Base-by-base conservation (phyloP, 2,113 vertebrate species). In the Thalassoma bifasciatum region DNA sequence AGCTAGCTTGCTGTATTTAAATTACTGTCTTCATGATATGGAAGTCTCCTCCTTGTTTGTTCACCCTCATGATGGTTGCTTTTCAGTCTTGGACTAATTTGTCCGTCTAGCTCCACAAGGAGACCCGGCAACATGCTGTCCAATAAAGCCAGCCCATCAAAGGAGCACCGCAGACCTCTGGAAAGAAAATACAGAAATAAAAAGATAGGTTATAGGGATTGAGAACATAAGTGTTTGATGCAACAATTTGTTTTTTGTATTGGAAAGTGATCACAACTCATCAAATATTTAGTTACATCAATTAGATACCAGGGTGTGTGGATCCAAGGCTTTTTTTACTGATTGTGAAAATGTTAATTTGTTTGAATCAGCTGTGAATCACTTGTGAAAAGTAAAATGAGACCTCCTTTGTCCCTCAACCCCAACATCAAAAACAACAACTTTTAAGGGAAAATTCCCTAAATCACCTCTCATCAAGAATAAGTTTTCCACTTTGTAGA, bases 161-260 rank as follows among this genome's bases (percentile, higher is more conserved):
- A 93, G 5, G 95, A 94, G 86, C 97, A 98, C 12, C 95, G 93
- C 52, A 99, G 90, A 16, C 97, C 95, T 4, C 97, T 98, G 47
- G 36, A 59, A 21, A 4, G 23, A 63, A 83, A 62, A 54, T 6
- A 52, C 57, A 13, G 13, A 47, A n/a, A n/a, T 19, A n/a, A 52
- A 0, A 38, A 23, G 38, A 14, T 2, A 8, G 4, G 2, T 8
- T 23, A 14, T 12, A 0, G n/a, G 17, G 57, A 5, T n/a, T 13
- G 63, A 1, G 21, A 2, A 58, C 10, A 59, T 8, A 30, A 40
- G 21, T 24, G 11, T 34, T 26, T 5, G 24, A 24, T 59, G 52
- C 26, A 42, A 63, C 7, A 2, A 22, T 30, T 30, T 3, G 6
- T 30, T 30, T 30, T 30, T 30, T 30, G 30, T 30, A 4, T 6